Evolutionary conservation across 1,140 invertebrate genomes (phyloP), one percentile per base, ranked within the genome.

Genomic region (Sinella curviseta): DNA sequence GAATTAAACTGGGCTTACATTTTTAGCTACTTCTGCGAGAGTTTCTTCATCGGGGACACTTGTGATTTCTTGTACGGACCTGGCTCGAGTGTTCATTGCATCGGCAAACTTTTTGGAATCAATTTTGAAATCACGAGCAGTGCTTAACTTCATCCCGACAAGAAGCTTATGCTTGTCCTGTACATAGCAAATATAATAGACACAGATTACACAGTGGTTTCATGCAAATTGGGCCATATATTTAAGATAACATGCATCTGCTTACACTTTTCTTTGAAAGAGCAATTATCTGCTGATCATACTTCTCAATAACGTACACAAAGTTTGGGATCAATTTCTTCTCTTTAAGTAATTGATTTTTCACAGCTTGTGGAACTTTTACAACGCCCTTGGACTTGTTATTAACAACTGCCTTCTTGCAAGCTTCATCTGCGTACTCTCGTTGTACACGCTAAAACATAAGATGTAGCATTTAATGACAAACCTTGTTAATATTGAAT

Each of bases 111-210:
- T 39, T 0, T 57, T 39, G 17, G 75, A 14, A 8, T 70, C 24
- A 17, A 83, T 82, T n/a, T 74, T 48, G 28, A 82, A 83, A 55
- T 83, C 83, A 8, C 83, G 79, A 0, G 83, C 76, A 0, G 79
- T 80, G 31, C 83, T 82, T 1, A 82, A 33, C 74, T 81, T 80
- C 30, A 79, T 83, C 0, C 83, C 83, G 0, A 57, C 76, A n/a
- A 83, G 34, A 83, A 54, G 35, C 80, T 76, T 4, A 78, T 60
- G 3, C 65, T 24, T 33, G 3, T 39, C 0, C 34, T 35, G 20
- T 33, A n/a, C 12, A 78, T 24, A 24, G n/a, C n/a, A 67, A 24
- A 67, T 4, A 67, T 12, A 24, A 67, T 24, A 67, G n/a, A 67
- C n/a, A 24, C 24, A n/a, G n/a, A n/a, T n/a, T n/a, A n/a, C n/a